These are phyloP conservation scores for Penaeus japonicus DNA, from an alignment of 1,140 invertebrate species.

Conservation along the genomic window DNA sequence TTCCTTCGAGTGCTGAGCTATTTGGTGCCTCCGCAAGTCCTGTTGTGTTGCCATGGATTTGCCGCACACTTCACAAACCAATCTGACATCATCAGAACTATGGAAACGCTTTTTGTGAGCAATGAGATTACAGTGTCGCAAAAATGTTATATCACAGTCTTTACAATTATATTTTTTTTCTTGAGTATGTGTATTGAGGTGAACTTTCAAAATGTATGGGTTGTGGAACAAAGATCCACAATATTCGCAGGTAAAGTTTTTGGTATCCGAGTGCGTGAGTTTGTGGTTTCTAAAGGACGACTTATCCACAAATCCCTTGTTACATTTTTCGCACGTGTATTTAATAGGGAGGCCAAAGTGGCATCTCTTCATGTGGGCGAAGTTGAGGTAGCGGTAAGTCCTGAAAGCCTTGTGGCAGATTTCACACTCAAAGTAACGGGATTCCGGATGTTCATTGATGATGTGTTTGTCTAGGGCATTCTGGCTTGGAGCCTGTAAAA, in stretches of 20 bases:
- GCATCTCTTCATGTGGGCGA: conserved; percentile 38
- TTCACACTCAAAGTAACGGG: conserved; percentile 33
- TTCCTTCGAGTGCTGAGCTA: conserved; percentile 18
- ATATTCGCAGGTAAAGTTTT: conserved; percentile 23
- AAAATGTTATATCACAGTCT: conserved; percentile 29
- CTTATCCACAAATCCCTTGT: conserved; percentile 38
- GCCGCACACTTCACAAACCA: conserved; percentile 37
- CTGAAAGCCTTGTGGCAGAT: conserved; percentile 42
- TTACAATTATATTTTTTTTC: conserved; percentile 32
- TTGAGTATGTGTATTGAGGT: conserved; percentile 33
- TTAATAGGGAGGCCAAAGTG: conserved; percentile 40
- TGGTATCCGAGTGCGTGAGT: conserved; percentile 10
- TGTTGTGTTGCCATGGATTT: conserved; percentile 2
- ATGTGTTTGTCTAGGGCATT: conserved; percentile 36
- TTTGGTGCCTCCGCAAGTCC: conserved; percentile 20
- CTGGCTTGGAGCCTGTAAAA: conserved; percentile 32
- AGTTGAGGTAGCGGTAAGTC: conserved; percentile 37
- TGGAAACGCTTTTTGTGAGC: conserved; percentile 35
- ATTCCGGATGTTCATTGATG: conserved; percentile 31
- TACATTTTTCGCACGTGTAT: conserved; percentile 37
- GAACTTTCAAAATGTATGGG: conserved; percentile 20
- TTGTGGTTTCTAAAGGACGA: conserved; percentile 34
- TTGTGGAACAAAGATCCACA: conserved; percentile 22
- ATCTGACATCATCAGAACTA: conserved; percentile 12
- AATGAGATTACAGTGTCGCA: conserved; percentile 29